Evolutionary conservation across 1,140 invertebrate species (phyloP).

Genomic region (Dufourea novaeangliae): DNA sequence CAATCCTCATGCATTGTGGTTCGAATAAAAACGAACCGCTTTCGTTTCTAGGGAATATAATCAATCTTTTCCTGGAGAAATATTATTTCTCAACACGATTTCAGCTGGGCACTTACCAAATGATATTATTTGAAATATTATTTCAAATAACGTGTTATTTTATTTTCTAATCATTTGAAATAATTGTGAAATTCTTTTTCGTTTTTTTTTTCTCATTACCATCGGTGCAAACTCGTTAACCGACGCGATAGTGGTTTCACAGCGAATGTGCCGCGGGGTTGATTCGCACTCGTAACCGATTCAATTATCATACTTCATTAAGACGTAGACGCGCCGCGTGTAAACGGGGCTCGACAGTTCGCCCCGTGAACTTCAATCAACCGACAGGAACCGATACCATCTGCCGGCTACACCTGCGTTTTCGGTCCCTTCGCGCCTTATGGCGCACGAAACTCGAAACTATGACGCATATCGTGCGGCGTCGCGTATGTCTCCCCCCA

Average conservation of each 20-base stretch:
- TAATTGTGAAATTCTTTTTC: too few species aligned
- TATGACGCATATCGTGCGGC: slow-evolving; percentile 28
- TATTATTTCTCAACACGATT: too few species aligned
- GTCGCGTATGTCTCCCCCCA: not conserved
- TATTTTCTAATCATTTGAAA: too few species aligned
- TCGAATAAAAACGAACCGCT: too few species aligned
- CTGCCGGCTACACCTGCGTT: slow-evolving; percentile 74
- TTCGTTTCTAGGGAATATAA: too few species aligned
- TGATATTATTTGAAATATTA: too few species aligned
- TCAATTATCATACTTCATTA: slow-evolving; percentile 13
- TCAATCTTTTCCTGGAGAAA: too few species aligned
- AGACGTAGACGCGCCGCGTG: slow-evolving; percentile 13
- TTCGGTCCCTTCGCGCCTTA: slow-evolving; percentile 56
- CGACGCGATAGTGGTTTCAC: not conserved
- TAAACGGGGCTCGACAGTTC: slow-evolving; percentile 65
- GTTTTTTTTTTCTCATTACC: too few species aligned
- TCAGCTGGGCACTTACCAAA: too few species aligned
- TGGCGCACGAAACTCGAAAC: slow-evolving; percentile 43
- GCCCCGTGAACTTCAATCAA: slow-evolving; percentile 69
- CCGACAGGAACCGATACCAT: slow-evolving; percentile 73
- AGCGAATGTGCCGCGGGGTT: not conserved
- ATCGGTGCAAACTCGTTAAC: not conserved
- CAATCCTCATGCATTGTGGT: too few species aligned
- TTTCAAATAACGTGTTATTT: too few species aligned
- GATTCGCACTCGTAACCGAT: not conserved